These are phyloP conservation scores for Gambusia yucatana DNA, from an alignment of 2,797 vertebrate genomes.

Conservation along the genomic window DNA sequence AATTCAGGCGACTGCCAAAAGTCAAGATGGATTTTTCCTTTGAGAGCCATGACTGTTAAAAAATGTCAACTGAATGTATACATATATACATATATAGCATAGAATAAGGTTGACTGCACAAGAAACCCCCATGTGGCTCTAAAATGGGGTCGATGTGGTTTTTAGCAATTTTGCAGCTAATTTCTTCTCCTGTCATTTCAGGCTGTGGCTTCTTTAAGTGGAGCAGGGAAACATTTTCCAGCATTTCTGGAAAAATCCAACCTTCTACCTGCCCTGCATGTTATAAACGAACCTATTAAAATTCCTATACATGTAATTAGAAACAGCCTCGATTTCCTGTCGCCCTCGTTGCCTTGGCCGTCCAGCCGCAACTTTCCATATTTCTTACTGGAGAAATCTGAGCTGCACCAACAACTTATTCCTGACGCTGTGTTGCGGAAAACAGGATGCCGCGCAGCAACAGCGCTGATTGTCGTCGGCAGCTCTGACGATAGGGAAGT, in stretches of 20 bases:
- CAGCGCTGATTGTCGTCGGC: slow-evolving; percentile 11
- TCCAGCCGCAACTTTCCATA: slow-evolving; percentile 23
- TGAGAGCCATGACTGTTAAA: not conserved
- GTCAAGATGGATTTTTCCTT: slow-evolving; percentile 1
- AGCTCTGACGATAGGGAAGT: not conserved
- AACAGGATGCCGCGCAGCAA: slow-evolving; percentile 4
- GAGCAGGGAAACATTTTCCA: slow-evolving; percentile 10
- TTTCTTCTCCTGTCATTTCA: slow-evolving; percentile 31
- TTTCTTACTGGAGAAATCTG: slow-evolving; percentile 30
- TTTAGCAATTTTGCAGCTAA: slow-evolving; percentile 10
- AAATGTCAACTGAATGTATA: not conserved
- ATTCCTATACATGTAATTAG: slow-evolving; percentile 16
- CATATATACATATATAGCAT: not conserved
- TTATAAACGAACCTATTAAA: slow-evolving; percentile 6
- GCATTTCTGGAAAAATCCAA: slow-evolving; percentile 9
- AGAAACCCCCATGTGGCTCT: not conserved
- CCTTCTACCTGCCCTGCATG: not conserved
- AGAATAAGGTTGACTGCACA: not conserved
- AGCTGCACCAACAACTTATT: slow-evolving; percentile 15
- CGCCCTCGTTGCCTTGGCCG: slow-evolving; percentile 36
- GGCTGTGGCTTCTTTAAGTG: slow-evolving; percentile 25
- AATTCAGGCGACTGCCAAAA: slow-evolving; percentile 4
- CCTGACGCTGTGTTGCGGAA: slow-evolving; percentile 16
- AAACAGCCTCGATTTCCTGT: not conserved
- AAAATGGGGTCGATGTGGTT: slow-evolving; percentile 11